Conservation (phyloP, 2,113 vertebrate genomes). For the Oreocharis arfaki region DNA sequence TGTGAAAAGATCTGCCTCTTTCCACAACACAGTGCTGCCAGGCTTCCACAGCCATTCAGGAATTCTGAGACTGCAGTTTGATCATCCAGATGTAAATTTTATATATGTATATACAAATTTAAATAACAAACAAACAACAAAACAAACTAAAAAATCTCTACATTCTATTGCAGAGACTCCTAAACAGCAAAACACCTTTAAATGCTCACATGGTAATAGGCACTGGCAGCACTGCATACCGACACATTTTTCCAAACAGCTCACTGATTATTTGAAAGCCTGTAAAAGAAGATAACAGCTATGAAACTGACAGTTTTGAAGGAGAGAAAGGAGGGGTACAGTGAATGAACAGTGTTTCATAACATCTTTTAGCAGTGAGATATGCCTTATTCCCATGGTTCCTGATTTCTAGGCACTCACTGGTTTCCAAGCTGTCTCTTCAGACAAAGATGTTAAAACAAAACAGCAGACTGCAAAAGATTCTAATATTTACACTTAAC, state of each 20-base stretch:
- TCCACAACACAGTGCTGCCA: neutral
- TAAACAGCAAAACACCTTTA: neutral
- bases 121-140: neutral
- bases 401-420: neutral
- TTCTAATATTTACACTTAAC: neutral
- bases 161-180: neutral
- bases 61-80: neutral
- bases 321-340: neutral
- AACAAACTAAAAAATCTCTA: neutral
- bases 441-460: neutral
- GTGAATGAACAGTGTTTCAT: neutral
- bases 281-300: neutral
- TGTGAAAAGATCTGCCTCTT: neutral
- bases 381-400: neutral
- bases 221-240: neutral
- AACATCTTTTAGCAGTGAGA: neutral
- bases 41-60: neutral
- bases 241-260: neutral
- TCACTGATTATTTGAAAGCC: neutral
- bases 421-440: neutral
- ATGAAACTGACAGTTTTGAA: neutral
- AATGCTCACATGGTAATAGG: neutral
- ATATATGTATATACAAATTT: too few species aligned
- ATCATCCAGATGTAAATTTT: neutral
- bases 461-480: neutral